These are phyloP conservation scores for Plagodis pulveraria DNA, from an alignment of 2,888 invertebrate species.

Conservation along the genomic window DNA sequence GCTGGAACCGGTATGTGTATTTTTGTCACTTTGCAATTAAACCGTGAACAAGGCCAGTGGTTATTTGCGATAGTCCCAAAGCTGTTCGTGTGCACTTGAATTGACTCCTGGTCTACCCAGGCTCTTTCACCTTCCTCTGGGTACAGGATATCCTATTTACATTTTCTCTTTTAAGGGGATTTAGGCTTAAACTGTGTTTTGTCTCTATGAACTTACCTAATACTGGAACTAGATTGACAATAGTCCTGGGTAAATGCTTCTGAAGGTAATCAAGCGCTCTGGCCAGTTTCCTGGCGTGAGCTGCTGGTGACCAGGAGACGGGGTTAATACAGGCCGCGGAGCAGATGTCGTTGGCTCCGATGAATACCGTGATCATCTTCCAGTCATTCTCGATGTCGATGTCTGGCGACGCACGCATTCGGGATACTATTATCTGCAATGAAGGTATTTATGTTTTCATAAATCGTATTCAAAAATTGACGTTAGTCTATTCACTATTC, in stretches of 20 bases:
- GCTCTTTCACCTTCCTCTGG: too few species aligned
- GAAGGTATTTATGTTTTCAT: background rate
- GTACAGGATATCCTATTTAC: too few species aligned
- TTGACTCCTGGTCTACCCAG: too few species aligned
- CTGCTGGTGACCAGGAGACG: constrained; percentile 85
- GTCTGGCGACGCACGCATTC: constrained; percentile 85
- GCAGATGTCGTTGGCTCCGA: constrained; percentile 91
- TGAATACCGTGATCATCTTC: constrained; percentile 91
- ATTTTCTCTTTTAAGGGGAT: too few species aligned
- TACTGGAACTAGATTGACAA: constrained; percentile 89
- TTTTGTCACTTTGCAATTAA: too few species aligned
- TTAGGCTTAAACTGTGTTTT: background rate
- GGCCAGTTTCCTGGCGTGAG: constrained; percentile 86
- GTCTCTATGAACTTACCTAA: constrained; percentile 80
- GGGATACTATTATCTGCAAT: constrained; percentile 85
- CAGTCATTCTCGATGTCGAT: constrained; percentile 87
- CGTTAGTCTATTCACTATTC: background rate
- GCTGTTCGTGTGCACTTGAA: too few species aligned
- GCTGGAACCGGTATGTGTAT: too few species aligned
- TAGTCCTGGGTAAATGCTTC: constrained; percentile 87
- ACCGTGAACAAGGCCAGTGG: too few species aligned
- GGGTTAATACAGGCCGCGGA: constrained; percentile 88
- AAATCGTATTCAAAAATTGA: background rate
- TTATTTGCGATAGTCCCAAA: too few species aligned
- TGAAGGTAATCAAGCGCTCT: constrained; percentile 88